A percentile compares a stretch with the other conserved stretches of the same genome.
phyloP scores from a whole-genome alignment of 2,888 invertebrate species.

The Trissolcus japonicus region DNA sequence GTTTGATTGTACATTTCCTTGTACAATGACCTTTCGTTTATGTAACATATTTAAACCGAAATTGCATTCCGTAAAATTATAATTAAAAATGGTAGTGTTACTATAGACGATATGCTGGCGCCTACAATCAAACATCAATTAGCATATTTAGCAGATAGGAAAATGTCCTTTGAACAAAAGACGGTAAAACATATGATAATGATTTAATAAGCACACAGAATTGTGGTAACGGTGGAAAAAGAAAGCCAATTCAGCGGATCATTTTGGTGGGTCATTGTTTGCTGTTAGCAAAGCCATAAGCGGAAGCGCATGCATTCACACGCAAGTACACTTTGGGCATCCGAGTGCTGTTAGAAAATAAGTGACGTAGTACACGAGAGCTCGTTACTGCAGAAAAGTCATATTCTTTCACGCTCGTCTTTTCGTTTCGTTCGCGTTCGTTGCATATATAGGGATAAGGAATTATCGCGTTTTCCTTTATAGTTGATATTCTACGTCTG shows the following conservation, averaged over 20 bases:
- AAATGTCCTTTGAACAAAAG: neutral
- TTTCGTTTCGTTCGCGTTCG: slow-evolving; percentile 54
- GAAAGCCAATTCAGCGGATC: slow-evolving; percentile 37
- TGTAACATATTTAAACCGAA: slow-evolving; percentile 1
- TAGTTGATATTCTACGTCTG: slow-evolving; percentile 65
- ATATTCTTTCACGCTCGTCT: slow-evolving; percentile 59
- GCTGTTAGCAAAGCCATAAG: slow-evolving; percentile 55
- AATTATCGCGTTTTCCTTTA: slow-evolving; percentile 64
- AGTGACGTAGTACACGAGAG: slow-evolving; percentile 71
- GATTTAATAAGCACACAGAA: slow-evolving; percentile 15
- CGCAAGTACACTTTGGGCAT: slow-evolving; percentile 58
- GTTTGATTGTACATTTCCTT: slow-evolving; percentile 13
- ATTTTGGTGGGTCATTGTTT: slow-evolving; percentile 56
- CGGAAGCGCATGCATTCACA: slow-evolving; percentile 58
- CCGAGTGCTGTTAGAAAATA: slow-evolving; percentile 66
- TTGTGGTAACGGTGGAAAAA: slow-evolving; percentile 23
- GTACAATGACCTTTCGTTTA: slow-evolving; percentile 7
- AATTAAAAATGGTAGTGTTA: no score
- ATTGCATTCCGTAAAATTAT: neutral
- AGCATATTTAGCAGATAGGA: neutral
- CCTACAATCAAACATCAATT: slow-evolving; percentile 1
- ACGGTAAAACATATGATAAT: slow-evolving; percentile 16
- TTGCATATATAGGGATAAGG: slow-evolving; percentile 62
- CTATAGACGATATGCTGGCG: neutral
- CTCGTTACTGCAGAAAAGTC: slow-evolving; percentile 72